Conservation (phyloP, 1,140 invertebrate genomes). For the Plectrocnemia conspersa region DNA sequence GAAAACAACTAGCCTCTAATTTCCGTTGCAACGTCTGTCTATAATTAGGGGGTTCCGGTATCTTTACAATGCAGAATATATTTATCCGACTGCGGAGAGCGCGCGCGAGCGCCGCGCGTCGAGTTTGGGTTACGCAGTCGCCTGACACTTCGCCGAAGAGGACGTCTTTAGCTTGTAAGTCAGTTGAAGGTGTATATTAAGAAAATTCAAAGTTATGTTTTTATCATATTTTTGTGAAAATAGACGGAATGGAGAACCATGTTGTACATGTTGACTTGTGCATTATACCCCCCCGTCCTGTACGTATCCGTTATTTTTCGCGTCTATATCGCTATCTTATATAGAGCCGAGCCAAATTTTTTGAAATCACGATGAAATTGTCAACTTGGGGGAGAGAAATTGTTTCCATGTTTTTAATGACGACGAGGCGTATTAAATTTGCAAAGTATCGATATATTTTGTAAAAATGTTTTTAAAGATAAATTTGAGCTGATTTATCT, state of each 20-base stretch:
- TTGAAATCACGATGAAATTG: slow-evolving; percentile 14
- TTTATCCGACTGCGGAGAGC: slow-evolving; percentile 29
- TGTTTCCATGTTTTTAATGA: slow-evolving; percentile 50
- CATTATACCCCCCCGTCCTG: slow-evolving; percentile 32
- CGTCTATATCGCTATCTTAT: slow-evolving; percentile 12
- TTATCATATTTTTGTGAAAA: slow-evolving; percentile 43
- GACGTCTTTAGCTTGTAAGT: slow-evolving; percentile 32
- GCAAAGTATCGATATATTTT: slow-evolving; percentile 56
- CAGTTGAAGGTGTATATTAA: slow-evolving; percentile 34
- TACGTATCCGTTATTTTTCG: slow-evolving; percentile 34
- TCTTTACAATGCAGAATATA: slow-evolving; percentile 38
- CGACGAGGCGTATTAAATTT: slow-evolving; percentile 51
- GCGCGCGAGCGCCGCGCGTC: slow-evolving; percentile 37
- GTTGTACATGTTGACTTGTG: slow-evolving; percentile 38
- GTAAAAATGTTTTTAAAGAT: slow-evolving; percentile 56
- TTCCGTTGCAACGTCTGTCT: slow-evolving; percentile 14
- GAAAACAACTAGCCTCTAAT: slow-evolving; percentile 56
- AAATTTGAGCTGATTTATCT: slow-evolving; percentile 45
- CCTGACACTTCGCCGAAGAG: slow-evolving; percentile 21
- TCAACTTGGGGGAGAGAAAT: slow-evolving; percentile 43
- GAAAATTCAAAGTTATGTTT: slow-evolving; percentile 44
- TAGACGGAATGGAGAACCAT: slow-evolving; percentile 46
- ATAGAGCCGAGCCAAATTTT: slow-evolving; percentile 21
- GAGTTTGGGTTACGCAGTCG: slow-evolving; percentile 11
- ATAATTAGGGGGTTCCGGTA: slow-evolving; percentile 36